Conservation (phyloP, 2,888 invertebrate species). For the Latrodectus elegans region DNA sequence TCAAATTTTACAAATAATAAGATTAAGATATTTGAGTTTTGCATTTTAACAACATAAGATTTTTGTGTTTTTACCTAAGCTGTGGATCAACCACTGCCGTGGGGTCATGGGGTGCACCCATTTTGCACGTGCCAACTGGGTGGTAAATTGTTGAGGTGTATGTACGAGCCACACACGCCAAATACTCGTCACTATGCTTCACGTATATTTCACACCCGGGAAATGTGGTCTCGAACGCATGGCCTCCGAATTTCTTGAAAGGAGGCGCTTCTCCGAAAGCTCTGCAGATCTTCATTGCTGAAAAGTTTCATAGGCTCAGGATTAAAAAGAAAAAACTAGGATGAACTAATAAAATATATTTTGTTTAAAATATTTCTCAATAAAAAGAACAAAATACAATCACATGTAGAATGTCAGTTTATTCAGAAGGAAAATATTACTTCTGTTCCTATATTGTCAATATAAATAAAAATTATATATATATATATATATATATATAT, state of each 20-base stretch:
- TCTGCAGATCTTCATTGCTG: constrained; percentile 81
- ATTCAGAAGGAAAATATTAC: too few species aligned
- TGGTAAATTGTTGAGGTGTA: constrained; percentile 72
- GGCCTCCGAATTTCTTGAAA: constrained; percentile 87
- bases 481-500: too few species aligned
- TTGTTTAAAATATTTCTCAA: too few species aligned
- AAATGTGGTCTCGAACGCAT: constrained; percentile 83
- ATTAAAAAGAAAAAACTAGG: too few species aligned
- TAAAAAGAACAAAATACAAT: too few species aligned
- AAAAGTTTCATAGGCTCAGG: neutral
- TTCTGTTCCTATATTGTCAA: too few species aligned
- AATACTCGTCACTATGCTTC: constrained; percentile 71
- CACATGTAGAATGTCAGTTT: too few species aligned
- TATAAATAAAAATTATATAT: too few species aligned
- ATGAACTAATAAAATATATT: too few species aligned
- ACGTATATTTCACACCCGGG: constrained; percentile 82
- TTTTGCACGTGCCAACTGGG: constrained; percentile 72
- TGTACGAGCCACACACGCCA: constrained; percentile 71
- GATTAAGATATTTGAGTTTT: too few species aligned
- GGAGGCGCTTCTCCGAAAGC: constrained; percentile 85
- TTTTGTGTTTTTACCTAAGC: constrained; percentile 58
- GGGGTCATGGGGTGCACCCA: constrained; percentile 71
- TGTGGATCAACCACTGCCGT: constrained; percentile 72
- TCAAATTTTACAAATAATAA: too few species aligned
- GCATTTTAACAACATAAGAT: too few species aligned